Evolutionary conservation across 2,797 vertebrate species (phyloP).

Genomic region (Lepus oiostolus): DNA sequence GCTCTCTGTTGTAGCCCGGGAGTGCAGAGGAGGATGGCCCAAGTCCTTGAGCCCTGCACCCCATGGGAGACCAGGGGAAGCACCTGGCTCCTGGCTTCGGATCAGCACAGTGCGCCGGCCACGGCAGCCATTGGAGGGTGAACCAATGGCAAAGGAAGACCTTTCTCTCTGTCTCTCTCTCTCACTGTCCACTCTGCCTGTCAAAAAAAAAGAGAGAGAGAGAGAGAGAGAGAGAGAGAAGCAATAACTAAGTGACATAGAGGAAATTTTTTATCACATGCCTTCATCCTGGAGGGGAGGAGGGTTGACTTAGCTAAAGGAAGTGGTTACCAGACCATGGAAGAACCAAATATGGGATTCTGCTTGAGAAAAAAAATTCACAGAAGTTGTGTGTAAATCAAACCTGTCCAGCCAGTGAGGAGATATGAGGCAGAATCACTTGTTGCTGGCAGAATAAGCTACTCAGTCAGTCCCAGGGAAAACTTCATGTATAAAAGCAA

Average conservation of each 20-base stretch:
- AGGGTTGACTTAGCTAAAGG: neutral
- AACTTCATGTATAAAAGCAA: neutral
- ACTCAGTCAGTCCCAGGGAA: neutral
- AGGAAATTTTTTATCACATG: neutral
- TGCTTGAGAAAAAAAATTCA: neutral
- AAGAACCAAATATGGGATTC: neutral
- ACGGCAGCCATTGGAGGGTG: no score
- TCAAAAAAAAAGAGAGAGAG: neutral
- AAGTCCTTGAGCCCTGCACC: no score
- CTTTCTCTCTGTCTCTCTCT: no score
- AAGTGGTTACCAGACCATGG: neutral
- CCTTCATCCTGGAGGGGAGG: neutral
- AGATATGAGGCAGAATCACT: neutral
- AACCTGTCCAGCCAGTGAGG: neutral
- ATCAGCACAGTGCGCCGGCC: no score
- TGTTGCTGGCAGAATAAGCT: neutral
- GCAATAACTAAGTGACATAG: neutral
- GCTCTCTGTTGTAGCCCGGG: no score
- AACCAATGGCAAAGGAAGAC: no score
- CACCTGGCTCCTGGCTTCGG: no score
- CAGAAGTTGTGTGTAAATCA: neutral
- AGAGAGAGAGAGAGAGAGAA: conserved; percentile 5
- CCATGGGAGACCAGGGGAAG: no score
- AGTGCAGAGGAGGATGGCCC: no score
- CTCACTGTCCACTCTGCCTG: no score